Conservation (phyloP, 2,888 invertebrate genomes). For the Aspidiotus rigidus region DNA sequence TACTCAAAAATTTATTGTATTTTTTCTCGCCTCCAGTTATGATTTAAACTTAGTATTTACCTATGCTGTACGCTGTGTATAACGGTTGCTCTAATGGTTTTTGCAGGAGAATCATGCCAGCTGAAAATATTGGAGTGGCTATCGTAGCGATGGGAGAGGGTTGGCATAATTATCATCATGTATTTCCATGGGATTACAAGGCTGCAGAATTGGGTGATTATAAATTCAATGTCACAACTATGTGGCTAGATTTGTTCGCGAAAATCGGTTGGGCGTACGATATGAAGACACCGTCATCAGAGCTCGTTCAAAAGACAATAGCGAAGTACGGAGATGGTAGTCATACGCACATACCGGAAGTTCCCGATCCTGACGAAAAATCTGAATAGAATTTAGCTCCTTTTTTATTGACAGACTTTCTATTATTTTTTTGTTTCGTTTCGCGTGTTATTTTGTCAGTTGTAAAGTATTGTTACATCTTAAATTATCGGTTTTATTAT, state of each 20-base stretch:
- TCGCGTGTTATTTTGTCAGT: not conserved
- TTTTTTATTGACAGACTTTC: not conserved
- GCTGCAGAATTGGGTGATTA: constrained; percentile 69
- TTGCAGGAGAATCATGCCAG: constrained; percentile 63
- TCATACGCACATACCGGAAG: constrained; percentile 33
- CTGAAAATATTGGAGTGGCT: constrained; percentile 66
- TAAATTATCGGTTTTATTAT: not conserved
- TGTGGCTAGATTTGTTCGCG: constrained; percentile 50
- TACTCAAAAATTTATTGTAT: no score
- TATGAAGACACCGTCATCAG: constrained; percentile 55
- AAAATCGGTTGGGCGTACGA: constrained; percentile 64
- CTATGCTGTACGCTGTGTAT: no score
- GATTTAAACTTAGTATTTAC: no score
- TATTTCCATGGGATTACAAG: constrained; percentile 88
- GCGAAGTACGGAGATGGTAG: constrained; percentile 50
- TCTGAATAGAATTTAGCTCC: constrained; percentile 19
- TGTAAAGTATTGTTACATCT: not conserved
- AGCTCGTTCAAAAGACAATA: constrained; percentile 48
- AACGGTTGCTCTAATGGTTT: not conserved
- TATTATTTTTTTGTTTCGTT: not conserved
- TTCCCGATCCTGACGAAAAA: constrained; percentile 23
- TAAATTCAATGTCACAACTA: constrained; percentile 48
- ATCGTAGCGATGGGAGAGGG: constrained; percentile 71
- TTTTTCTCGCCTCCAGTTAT: no score
- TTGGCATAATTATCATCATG: constrained; percentile 92